Conservation (phyloP, 2,113 vertebrate genomes). For the Erinaceus europaeus region DNA sequence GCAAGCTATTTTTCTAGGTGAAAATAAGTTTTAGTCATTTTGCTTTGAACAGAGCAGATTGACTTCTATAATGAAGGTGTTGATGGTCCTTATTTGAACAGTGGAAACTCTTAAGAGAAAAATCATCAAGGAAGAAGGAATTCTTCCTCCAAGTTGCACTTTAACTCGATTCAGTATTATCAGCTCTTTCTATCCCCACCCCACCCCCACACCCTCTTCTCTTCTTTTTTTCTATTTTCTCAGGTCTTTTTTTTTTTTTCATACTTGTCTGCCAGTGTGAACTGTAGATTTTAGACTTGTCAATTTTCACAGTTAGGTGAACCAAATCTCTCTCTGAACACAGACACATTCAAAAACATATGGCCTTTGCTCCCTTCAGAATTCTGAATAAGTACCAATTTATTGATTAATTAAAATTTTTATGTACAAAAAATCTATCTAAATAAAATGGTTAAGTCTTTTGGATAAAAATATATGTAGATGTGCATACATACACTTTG, state of each 20-base stretch:
- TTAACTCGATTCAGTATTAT: rapidly evolving
- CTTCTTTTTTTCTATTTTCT: too few relatives aligned
- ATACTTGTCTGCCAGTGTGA: neutral
- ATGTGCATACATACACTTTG: neutral
- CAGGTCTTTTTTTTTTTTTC: rapidly evolving
- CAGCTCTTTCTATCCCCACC: too few relatives aligned
- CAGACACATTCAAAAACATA: too few relatives aligned
- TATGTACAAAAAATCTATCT: too few relatives aligned
- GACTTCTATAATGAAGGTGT: neutral
- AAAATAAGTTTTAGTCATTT: neutral
- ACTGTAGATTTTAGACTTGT: neutral
- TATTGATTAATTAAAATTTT: too few relatives aligned
- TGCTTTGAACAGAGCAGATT: neutral
- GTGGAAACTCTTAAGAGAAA: neutral
- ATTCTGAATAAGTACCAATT: too few relatives aligned
- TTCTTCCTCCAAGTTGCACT: neutral
- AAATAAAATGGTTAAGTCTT: slow-evolving; percentile 53
- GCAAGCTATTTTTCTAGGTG: neutral
- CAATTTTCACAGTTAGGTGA: neutral
- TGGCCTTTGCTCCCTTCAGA: neutral
- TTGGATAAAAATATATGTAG: slow-evolving; percentile 52
- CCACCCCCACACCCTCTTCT: too few relatives aligned
- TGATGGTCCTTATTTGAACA: neutral
- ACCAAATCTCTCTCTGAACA: too few relatives aligned
- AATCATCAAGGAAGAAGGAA: neutral